These are phyloP conservation scores for Ictidomys tridecemlineatus DNA, from an alignment of 2,113 vertebrate genomes.

Conservation along the genomic window DNA sequence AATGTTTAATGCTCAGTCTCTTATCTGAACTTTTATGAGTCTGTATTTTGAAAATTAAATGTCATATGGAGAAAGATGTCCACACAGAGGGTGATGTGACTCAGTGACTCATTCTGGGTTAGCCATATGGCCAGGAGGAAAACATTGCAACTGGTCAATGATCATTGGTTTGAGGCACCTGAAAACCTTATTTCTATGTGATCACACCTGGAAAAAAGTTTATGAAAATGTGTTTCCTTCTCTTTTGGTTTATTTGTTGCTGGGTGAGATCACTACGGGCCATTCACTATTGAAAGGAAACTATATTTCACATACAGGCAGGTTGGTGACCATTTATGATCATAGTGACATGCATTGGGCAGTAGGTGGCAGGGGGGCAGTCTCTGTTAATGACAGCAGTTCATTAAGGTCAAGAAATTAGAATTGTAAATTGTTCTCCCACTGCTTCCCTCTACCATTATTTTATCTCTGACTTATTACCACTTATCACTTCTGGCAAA, in stretches of 20 bases:
- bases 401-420: slow-evolving; percentile 9
- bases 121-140: background rate
- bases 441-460: background rate
- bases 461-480: slow-evolving; percentile 19
- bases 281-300: background rate
- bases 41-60: background rate
- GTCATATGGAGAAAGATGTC: background rate
- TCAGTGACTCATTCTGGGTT: background rate
- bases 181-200: background rate
- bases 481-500: background rate
- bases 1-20: background rate
- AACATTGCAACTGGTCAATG: background rate
- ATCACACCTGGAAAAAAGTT: background rate
- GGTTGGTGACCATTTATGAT: background rate
- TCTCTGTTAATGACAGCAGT: background rate
- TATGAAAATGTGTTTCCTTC: background rate
- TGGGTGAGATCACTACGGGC: background rate
- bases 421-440: background rate
- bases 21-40: background rate
- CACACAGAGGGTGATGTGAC: background rate
- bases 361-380: background rate
- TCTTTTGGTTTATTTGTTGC: background rate
- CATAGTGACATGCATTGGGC: background rate
- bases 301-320: background rate
- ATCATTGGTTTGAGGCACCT: background rate